Conservation (phyloP, 1,140 invertebrate species). For the Brachionus plicatilis region DNA sequence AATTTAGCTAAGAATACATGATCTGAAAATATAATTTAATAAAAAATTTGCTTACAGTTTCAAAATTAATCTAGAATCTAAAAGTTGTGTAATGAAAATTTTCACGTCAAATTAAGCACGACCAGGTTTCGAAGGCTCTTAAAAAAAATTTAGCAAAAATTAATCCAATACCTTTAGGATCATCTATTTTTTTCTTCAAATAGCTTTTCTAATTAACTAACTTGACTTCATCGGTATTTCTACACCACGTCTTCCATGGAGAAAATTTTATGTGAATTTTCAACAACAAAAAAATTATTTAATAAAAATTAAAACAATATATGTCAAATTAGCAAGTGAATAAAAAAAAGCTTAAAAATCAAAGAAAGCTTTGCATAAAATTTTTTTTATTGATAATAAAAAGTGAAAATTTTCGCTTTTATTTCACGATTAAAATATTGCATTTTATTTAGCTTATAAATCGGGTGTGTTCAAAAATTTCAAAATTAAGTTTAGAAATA, state of each 20-base stretch:
- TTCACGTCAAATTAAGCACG: too few relatives aligned
- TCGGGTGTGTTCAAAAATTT: neutral
- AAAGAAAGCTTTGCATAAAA: neutral
- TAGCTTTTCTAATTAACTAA: neutral
- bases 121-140: too few relatives aligned
- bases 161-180: neutral
- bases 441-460: neutral
- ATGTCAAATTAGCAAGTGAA: neutral
- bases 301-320: too few relatives aligned
- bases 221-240: neutral
- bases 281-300: too few relatives aligned
- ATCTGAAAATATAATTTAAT: too few relatives aligned
- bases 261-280: too few relatives aligned
- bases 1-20: too few relatives aligned
- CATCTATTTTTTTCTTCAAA: neutral
- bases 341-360: neutral
- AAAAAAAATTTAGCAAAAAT: too few relatives aligned
- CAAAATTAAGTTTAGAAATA: neutral
- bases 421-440: neutral
- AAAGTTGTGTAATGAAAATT: too few relatives aligned
- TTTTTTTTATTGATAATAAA: neutral
- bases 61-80: too few relatives aligned
- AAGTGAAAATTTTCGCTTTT: neutral
- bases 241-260: too few relatives aligned
- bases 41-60: too few relatives aligned